Base-by-base conservation (phyloP, 2,888 invertebrate genomes). In the Troides helena region DNA sequence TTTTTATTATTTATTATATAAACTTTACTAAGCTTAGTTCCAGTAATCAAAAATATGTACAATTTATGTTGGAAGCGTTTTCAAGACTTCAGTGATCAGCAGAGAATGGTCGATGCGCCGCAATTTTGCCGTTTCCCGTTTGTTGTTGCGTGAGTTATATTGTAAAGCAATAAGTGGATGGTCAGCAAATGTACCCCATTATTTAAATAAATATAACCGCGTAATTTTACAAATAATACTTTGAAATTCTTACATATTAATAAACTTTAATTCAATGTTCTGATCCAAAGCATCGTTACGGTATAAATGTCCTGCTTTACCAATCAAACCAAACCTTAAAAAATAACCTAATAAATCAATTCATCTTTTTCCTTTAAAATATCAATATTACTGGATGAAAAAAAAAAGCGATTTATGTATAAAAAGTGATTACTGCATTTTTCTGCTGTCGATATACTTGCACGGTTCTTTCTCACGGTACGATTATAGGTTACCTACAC, bases 401-500 rank as follows among this genome's bases (percentile, higher is more conserved):
- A 7, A 7, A 39, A 1, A 39, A 7, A 1, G 8, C 1, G 6
- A 39, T 39, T 39, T 10, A 39, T 39, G 8, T 3, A 10, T 39
- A 39, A 39, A 39, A 39, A 39, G 1, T 50, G 2, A 17, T 50
- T 50, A 50, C 14, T 50, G 21, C 43, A 58, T 71, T 74, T 74
- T 72, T 73, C 71, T 74, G 74, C 71, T 68, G 73, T 72, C 70
- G 69, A 76, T 73, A 74, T 76, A 71, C 71, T 75, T 75, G 63
- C 63, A 56, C n/a, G 69, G 73, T 76, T 72, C 78, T 80, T 90
- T 91, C 91, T 85, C 91, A 91, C 92, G 90, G 81, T 84, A 83
- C 87, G 90, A 92, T 92, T 91, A 91, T 90, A 86, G 83, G 81
- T 82, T 86, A 81, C 85, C 85, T 85, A 84, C 87, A 88, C 86